Conservation (phyloP, 2,797 vertebrate species). For the Benthosema pterotum region DNA sequence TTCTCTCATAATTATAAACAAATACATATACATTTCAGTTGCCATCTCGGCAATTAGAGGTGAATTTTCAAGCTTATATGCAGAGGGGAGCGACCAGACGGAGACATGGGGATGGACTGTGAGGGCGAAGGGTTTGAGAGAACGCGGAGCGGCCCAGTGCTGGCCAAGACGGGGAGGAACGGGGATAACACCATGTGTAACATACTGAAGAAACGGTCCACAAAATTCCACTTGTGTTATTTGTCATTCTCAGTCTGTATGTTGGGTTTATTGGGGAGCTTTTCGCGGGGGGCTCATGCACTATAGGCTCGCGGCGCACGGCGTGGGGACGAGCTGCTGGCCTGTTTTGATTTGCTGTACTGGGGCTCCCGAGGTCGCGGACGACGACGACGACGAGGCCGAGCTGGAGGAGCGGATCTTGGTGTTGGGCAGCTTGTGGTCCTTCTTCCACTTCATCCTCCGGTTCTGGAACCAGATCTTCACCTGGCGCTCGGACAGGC, state of each 20-base stretch:
- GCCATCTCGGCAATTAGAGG: conserved; percentile 69
- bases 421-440: conserved; percentile 98
- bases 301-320: conserved; percentile 83
- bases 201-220: conserved; percentile 79
- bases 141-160: conserved; percentile 65
- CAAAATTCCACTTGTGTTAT: conserved; percentile 75
- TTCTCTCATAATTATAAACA: conserved; percentile 73
- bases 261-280: conserved; percentile 48
- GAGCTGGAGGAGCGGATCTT: conserved; percentile 96
- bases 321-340: conserved; percentile 88
- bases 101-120: conserved; percentile 26
- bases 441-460: conserved; percentile 99
- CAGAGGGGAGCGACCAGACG: conserved; percentile 52
- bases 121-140: conserved; percentile 56
- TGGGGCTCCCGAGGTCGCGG: conserved; percentile 80
- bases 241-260: conserved; percentile 78
- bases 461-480: conserved; percentile 99
- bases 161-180: conserved; percentile 86
- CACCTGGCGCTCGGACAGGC: conserved; percentile 96
- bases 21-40: conserved; percentile 76
- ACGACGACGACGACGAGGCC: conserved; percentile 46
- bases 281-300: conserved; percentile 44
- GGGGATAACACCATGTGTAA: conserved; percentile 83
- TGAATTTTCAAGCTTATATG: conserved; percentile 77
- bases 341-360: conserved; percentile 92